phyloP scores from a whole-genome alignment of 2,113 vertebrate genomes.

The Phyllostomus hastatus region DNA sequence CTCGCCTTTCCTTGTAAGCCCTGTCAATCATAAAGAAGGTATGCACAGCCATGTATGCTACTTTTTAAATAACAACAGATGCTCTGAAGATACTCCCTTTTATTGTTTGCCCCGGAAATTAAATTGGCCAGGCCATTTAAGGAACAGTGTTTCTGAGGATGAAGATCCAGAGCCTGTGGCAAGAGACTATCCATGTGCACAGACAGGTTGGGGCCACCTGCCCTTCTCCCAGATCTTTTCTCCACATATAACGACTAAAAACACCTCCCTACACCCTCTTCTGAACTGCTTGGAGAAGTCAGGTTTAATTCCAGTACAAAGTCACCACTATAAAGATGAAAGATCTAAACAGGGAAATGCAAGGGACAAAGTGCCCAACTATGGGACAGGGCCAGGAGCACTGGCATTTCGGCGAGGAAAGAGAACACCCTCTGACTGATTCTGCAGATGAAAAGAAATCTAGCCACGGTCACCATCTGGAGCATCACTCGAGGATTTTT shows the following conservation, averaged over 20 bases:
- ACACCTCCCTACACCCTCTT: not conserved
- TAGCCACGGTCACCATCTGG: not conserved
- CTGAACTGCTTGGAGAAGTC: not conserved
- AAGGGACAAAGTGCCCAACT: not conserved
- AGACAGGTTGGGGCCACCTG: not conserved
- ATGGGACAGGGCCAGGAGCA: not conserved
- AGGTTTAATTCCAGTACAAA: constrained; percentile 18
- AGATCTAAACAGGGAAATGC: not conserved
- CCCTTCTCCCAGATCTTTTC: not conserved
- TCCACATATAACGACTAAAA: not conserved
- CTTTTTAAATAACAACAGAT: not conserved
- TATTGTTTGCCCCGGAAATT: constrained; percentile 21
- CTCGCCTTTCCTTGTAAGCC: not conserved
- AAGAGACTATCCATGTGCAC: not conserved
- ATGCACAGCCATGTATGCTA: not conserved
- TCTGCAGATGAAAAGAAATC: not conserved
- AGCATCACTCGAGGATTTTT: not conserved
- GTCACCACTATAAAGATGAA: not conserved
- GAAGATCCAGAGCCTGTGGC: not conserved
- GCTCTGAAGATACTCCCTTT: not conserved
- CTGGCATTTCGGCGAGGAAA: not conserved
- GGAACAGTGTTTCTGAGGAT: constrained; percentile 18
- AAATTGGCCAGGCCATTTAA: not conserved
- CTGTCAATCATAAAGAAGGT: not conserved
- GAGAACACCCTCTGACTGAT: not conserved